Percentiles rank a stretch among this genome's conserved stretches.
Conservation (phyloP, 37 sponge, comb jelly and placozoan genomes). For the Agelas oroides region DNA sequence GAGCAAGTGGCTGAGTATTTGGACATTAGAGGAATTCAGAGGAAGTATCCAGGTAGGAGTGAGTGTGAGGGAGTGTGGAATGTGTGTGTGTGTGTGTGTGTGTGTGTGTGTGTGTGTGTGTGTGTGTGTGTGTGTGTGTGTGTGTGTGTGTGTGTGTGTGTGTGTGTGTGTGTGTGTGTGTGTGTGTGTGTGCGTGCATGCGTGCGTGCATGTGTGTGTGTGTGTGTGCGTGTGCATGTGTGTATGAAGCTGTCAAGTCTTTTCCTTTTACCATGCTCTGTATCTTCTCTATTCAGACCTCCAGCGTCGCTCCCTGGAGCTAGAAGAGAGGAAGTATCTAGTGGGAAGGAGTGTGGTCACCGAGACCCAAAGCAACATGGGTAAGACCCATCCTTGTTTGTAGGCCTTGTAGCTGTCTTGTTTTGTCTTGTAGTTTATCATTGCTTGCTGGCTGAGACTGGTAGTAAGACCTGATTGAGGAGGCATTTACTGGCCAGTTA, state of each 20-base stretch:
- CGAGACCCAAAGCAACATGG: constrained; percentile 83
- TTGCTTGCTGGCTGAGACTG: too few relatives aligned
- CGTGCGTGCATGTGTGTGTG: neutral
- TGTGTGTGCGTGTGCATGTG: neutral
- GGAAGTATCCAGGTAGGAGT: constrained; percentile 82
- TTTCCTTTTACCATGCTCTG: too few relatives aligned
- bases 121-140: neutral
- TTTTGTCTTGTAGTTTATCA: too few relatives aligned
- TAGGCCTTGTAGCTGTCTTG: neutral
- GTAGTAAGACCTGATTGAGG: too few relatives aligned
- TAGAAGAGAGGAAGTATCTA: constrained; percentile 79
- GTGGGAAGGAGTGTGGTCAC: constrained; percentile 74
- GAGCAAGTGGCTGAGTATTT: constrained; percentile 93
- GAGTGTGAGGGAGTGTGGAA: too few relatives aligned
- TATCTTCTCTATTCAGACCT: constrained; percentile 62
- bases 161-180: too few relatives aligned
- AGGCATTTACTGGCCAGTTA: too few relatives aligned
- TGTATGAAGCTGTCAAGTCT: too few relatives aligned
- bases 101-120: neutral
- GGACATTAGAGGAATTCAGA: constrained; percentile 81
- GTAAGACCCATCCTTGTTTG: constrained; percentile 9
- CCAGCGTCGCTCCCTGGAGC: constrained; percentile 60
- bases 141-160: constrained; percentile 3
- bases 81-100: neutral
- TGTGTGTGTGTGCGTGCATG: too few relatives aligned